Percentiles rank a stretch among this genome's conserved stretches.
phyloP scores from a whole-genome alignment of 64 coral and sea anemone species.

The Montipora sp. region DNA sequence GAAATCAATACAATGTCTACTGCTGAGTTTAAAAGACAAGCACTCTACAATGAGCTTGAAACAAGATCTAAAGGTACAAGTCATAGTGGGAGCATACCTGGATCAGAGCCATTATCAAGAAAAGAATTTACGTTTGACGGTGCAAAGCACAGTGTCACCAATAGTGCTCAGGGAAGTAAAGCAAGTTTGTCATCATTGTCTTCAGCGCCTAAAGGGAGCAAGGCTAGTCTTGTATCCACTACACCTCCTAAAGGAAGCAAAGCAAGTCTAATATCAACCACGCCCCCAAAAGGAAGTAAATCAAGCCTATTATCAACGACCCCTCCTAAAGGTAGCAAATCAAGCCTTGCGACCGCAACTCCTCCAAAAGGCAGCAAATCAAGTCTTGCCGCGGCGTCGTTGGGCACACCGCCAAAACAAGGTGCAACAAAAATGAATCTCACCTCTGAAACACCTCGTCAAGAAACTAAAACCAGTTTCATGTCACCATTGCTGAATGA shows the following conservation, averaged over 20 bases:
- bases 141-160: constrained; percentile 40
- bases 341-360: neutral
- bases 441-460: neutral
- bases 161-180: constrained; percentile 78
- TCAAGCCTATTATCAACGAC: neutral
- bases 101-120: constrained; percentile 67
- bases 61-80: constrained; percentile 74
- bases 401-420: neutral
- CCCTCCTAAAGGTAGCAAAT: constrained; percentile 8
- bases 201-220: constrained; percentile 49
- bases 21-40: constrained; percentile 59
- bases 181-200: constrained; percentile 70
- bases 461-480: neutral
- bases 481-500: neutral
- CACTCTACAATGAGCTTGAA: constrained; percentile 63
- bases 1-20: constrained; percentile 42
- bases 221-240: constrained; percentile 1
- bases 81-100: constrained; percentile 57
- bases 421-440: neutral
- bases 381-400: neutral
- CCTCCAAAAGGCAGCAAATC: constrained; percentile 6
- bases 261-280: neutral
- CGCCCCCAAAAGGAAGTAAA: constrained; percentile 19
- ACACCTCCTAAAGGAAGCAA: constrained; percentile 44
- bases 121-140: constrained; percentile 84